Percentiles rank a stretch among this genome's conserved stretches.
These are phyloP conservation scores for Grus americana DNA, from an alignment of 2,113 vertebrate species.

Conservation along the genomic window DNA sequence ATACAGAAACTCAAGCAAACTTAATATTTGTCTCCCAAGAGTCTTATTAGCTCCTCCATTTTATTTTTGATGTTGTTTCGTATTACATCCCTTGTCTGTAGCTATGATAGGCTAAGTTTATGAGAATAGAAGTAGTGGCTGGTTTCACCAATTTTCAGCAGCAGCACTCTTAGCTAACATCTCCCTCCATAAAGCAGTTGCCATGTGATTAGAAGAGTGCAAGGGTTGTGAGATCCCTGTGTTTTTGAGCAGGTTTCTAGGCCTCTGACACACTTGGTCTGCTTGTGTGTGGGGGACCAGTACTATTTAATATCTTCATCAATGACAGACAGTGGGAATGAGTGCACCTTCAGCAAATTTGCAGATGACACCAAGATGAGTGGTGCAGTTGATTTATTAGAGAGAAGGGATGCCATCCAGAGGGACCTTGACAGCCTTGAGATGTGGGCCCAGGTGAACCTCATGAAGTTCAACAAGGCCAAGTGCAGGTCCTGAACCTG, in stretches of 20 bases:
- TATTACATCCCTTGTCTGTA: background rate
- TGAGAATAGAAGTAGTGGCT: background rate
- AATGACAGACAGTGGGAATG: background rate
- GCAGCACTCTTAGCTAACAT: background rate
- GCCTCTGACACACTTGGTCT: background rate
- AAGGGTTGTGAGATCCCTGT: background rate
- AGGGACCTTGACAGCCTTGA: background rate
- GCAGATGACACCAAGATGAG: background rate
- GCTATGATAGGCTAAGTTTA: background rate
- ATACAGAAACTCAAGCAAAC: background rate
- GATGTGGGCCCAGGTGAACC: background rate
- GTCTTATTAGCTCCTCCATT: background rate
- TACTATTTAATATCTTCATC: background rate
- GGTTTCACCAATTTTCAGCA: background rate
- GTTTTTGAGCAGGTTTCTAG: background rate
- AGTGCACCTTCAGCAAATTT: background rate
- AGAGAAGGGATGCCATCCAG: background rate
- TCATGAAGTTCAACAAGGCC: background rate
- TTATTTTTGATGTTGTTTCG: background rate
- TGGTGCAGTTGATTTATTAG: background rate
- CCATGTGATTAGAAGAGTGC: fast-evolving
- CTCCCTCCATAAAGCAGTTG: background rate
- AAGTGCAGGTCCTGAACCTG: background rate
- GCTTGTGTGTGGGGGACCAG: too few relatives aligned
- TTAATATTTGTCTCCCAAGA: background rate